A percentile compares a stretch with the other conserved stretches of the same genome.
phyloP scores from a whole-genome alignment of 2,797 vertebrate genomes.

The Natrix natrix region DNA sequence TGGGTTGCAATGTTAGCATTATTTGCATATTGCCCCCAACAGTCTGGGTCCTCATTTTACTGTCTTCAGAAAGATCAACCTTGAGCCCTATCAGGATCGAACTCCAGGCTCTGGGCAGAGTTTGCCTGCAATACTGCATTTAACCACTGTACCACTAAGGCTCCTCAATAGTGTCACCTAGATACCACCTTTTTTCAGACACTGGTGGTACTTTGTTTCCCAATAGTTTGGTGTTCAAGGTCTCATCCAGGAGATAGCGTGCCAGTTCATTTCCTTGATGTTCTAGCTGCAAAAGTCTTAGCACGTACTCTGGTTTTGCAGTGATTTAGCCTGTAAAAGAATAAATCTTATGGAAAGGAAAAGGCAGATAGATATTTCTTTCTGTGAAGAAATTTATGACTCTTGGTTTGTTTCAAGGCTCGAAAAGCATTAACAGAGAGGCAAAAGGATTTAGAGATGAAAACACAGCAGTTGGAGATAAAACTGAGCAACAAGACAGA shows the following conservation, averaged over 20 bases:
- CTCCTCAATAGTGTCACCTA: neutral
- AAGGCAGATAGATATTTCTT: constrained; percentile 8
- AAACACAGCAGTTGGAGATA: constrained; percentile 94
- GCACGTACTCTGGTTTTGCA: neutral
- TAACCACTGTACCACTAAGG: neutral
- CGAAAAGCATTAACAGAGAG: constrained; percentile 90
- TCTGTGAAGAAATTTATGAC: neutral
- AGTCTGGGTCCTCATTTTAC: neutral
- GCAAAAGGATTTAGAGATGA: constrained; percentile 95
- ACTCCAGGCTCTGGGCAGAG: neutral
- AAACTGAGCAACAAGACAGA: constrained; percentile 95
- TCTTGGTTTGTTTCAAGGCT: constrained; percentile 73
- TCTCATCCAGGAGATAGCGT: neutral
- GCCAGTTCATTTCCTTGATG: neutral
- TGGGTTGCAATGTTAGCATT: neutral
- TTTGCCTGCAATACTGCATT: neutral
- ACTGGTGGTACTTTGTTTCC: neutral
- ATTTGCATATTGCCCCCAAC: neutral
- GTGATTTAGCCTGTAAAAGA: neutral
- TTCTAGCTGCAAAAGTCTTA: neutral
- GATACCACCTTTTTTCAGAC: neutral
- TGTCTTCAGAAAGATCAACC: neutral
- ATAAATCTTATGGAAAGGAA: neutral
- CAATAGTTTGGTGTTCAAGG: neutral
- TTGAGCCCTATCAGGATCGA: neutral